Base-by-base conservation (phyloP, 2,113 vertebrate genomes). In the Callipepla squamata region DNA sequence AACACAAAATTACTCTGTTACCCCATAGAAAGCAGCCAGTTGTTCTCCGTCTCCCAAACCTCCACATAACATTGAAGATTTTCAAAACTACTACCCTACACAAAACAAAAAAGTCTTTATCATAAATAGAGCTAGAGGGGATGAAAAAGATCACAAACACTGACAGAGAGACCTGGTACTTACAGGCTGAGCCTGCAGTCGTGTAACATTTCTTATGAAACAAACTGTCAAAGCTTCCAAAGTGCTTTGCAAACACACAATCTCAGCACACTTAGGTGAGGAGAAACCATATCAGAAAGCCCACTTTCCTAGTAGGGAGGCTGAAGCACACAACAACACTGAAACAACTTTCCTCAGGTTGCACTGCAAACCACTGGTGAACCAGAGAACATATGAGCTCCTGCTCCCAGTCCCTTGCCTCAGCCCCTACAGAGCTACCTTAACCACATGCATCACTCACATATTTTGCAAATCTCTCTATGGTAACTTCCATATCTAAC, bases 401-500 rank as follows among this genome's bases (percentile, higher is more conserved):
- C 73, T 1, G 3, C 66, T 84, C 78, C 73, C 44, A 21, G 5
- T 5, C 34, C 45, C 68, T 70, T 7, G 1, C 55, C 53, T 47
- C 80, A 87, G 79, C 67, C 85, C 68, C 74, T 34, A 34, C 67
- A 79, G 68, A 89, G 57, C 61, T 77, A 75, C 61, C 80, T 80
- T 70, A 55, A 40, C 80, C 80, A 57, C 2, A 17, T 5, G 21
- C 22, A 91, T 50, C 59, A 58, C 3, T 51, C 45, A 57, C 25
- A 2, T 42, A 91, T 51, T 92, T 90, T 63, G 67, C 69, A 90
- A 58, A 63, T 89, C 85, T 80, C 78, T 86, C 91, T 74, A 61
- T 1, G 13, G 84, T 61, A 83, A 89, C 87, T 91, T 82, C 15
- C 11, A 85, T 63, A 55, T 61, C 76, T 88, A 90, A 88, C 47